A percentile compares a stretch with the other conserved stretches of the same genome.
Conservation (phyloP, 2,113 vertebrate genomes). For the Ictalurus furcatus region DNA sequence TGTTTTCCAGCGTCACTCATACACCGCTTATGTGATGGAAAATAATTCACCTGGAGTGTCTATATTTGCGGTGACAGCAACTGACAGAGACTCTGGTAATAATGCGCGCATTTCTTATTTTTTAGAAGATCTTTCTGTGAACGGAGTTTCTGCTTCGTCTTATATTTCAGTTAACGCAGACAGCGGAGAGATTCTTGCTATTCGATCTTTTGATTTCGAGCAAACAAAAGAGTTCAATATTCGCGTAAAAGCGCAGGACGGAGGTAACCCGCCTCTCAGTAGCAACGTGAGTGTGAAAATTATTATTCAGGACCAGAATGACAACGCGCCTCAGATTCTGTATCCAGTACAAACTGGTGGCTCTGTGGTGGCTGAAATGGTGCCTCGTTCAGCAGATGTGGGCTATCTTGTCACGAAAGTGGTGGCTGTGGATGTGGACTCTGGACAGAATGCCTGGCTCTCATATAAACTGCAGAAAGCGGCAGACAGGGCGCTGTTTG, state of each 20-base stretch:
- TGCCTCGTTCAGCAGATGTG: too few relatives aligned
- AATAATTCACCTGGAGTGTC: constrained; percentile 65
- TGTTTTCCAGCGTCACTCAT: constrained; percentile 60
- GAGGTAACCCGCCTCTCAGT: too few relatives aligned
- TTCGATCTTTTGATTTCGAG: constrained; percentile 63
- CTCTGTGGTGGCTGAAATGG: too few relatives aligned
- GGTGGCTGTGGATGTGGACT: constrained; percentile 57
- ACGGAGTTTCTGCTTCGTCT: constrained; percentile 55
- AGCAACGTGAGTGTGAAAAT: too few relatives aligned
- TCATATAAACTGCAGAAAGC: too few relatives aligned
- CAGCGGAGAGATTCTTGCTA: constrained; percentile 54
- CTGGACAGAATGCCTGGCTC: neutral
- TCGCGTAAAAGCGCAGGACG: constrained; percentile 57
- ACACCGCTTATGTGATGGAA: constrained; percentile 61
- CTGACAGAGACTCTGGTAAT: constrained; percentile 60
- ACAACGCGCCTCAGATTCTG: too few relatives aligned
- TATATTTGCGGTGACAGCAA: constrained; percentile 59
- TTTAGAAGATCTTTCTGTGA: constrained; percentile 59
- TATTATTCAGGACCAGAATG: too few relatives aligned
- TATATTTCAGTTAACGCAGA: constrained; percentile 56
- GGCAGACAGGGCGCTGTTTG: too few relatives aligned
- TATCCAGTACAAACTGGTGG: too few relatives aligned
- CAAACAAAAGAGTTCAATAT: constrained; percentile 61
- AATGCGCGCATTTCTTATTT: constrained; percentile 64
- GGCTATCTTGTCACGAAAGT: constrained; percentile 40